Evolutionary conservation across 2,113 vertebrate species (phyloP), one percentile per base, ranked within the genome.

Genomic region (Semicossyphus pulcher): DNA sequence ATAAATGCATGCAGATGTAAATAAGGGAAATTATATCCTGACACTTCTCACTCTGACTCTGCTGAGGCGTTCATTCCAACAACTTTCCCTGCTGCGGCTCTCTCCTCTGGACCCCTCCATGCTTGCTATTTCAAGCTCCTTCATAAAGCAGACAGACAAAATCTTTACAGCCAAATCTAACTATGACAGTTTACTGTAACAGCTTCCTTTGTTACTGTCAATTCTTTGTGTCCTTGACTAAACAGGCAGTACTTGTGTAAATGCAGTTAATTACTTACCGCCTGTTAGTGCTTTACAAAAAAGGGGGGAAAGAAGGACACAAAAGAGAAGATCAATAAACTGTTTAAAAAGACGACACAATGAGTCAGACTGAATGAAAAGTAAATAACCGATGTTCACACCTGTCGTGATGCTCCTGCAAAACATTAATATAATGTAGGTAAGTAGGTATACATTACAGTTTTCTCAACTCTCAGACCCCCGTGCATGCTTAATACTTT

Each of bases 371-470:
- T 31, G 14, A 57, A 10, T 31, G 16, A 39, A 41, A 41, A 41
- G 20, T 26, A 53, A 54, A n/a, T n/a, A 31, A 56, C 20, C 26
- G 31, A 41, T n/a, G 36, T 37, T 37, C 48, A 47, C 15, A 32
- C 3, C 26, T 21, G 4, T 34, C 70, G 42, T 62, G 31, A 39
- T 31, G 41, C 14, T 4, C 44, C 21, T 36, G 9, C 20, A 31
- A 62, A 16, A 34, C n/a, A 4, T 18, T 44, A 37, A 56, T 51
- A 41, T 28, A 18, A 48, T n/a, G n/a, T n/a, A n/a, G n/a, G n/a
- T n/a, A n/a, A n/a, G n/a, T n/a, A n/a, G n/a, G n/a, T 6, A 26
- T 36, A 12, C 37, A 39, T 63, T 57, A 37, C 58, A 69, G n/a
- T 39, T 32, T 39, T 37, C 34, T 47, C n/a, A 41, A n/a, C 45